A percentile compares a stretch with the other conserved stretches of the same genome.
Conservation (phyloP, 2,797 vertebrate genomes). For the Neosilurus mollespiculum region DNA sequence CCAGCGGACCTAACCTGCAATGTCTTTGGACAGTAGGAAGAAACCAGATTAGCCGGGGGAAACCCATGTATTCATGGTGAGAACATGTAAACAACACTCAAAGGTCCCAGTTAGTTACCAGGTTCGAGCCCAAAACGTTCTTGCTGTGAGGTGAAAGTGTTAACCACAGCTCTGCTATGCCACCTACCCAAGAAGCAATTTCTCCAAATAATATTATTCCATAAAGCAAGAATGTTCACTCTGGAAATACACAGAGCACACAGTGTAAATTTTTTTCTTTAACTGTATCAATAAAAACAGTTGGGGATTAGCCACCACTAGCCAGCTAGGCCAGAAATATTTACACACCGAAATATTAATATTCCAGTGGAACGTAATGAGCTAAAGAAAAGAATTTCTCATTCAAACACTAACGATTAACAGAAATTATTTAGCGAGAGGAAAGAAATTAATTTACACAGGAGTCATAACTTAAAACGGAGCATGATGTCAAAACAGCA, state of each 20-base stretch:
- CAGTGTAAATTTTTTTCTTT: not conserved
- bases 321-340: constrained; percentile 7
- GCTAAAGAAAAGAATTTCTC: not conserved
- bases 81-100: no score
- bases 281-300: not conserved
- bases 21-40: no score
- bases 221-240: not conserved
- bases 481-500: not conserved
- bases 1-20: no score
- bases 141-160: no score
- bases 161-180: no score
- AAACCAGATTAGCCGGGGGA: no score
- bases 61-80: no score
- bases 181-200: constrained; percentile 5
- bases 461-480: not conserved
- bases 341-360: constrained; percentile 4
- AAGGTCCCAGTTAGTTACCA: no score
- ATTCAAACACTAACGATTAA: not conserved
- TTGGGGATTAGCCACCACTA: not conserved
- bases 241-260: not conserved
- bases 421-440: not conserved
- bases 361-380: constrained; percentile 1
- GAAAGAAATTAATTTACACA: not conserved
- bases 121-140: no score
- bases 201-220: constrained; percentile 1